These are phyloP conservation scores for Diarsia mendica DNA, from an alignment of 2,888 invertebrate species.

Conservation along the genomic window DNA sequence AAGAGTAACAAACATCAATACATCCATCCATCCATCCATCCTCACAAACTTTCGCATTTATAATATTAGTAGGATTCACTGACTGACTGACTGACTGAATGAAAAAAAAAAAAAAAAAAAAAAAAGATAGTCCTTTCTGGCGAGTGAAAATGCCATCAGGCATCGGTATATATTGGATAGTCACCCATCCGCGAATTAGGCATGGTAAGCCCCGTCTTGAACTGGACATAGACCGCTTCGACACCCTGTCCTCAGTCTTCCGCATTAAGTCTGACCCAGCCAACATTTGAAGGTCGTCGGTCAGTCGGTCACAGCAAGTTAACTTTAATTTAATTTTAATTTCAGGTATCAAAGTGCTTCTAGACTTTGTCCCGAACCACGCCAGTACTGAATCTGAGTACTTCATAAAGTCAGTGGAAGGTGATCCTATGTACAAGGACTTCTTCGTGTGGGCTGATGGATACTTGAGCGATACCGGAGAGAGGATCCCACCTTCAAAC, in stretches of 20 bases:
- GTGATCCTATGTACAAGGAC: constrained; percentile 91
- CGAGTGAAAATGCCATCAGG: too few relatives aligned
- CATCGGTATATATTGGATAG: too few relatives aligned
- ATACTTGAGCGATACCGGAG: constrained; percentile 72
- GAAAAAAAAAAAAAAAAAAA: too few relatives aligned
- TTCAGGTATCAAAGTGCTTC: constrained; percentile 88
- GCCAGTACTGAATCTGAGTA: constrained; percentile 95
- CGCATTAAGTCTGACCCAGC: too few relatives aligned
- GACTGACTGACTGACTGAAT: too few relatives aligned
- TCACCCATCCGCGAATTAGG: too few relatives aligned
- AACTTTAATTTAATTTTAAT: constrained; percentile 12
- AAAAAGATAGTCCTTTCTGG: background rate
- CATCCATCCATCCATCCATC: too few relatives aligned
- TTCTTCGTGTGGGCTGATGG: constrained; percentile 94
- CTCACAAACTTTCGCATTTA: too few relatives aligned
- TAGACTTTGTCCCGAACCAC: constrained; percentile 93
- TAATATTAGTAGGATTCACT: too few relatives aligned
- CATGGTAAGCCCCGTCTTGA: too few relatives aligned
- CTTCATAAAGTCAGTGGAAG: constrained; percentile 93
- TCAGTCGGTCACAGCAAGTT: background rate
- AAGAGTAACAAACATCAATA: too few relatives aligned
- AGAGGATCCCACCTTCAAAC: constrained; percentile 86
- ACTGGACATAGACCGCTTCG: background rate
- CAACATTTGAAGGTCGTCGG: background rate
- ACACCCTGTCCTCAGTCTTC: background rate